Evolutionary conservation across 2,113 vertebrate species (phyloP).

Genomic region (Pogona vitticeps): DNA sequence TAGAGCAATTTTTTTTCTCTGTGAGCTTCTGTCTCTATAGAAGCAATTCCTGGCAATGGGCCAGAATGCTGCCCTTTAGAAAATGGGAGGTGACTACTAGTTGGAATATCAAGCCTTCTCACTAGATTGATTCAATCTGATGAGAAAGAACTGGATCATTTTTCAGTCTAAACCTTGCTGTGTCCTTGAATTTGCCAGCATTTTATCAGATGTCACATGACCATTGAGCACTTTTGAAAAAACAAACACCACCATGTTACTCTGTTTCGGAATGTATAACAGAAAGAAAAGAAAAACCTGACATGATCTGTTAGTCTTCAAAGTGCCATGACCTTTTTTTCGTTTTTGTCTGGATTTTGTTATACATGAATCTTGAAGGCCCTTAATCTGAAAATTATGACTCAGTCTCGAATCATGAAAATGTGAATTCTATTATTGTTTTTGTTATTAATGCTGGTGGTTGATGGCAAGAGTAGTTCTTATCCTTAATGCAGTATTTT

Average conservation of each 20-base stretch:
- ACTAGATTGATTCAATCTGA: conserved; percentile 6
- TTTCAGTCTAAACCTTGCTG: background rate
- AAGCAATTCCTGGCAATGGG: background rate
- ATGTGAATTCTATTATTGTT: background rate
- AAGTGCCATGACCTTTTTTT: too few relatives aligned
- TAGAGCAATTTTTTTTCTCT: conserved; percentile 1
- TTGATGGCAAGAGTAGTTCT: too few relatives aligned
- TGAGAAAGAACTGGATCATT: background rate
- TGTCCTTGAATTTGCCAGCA: background rate
- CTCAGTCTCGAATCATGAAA: background rate
- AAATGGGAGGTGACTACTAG: conserved; percentile 9
- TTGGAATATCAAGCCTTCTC: background rate
- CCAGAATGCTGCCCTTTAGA: conserved; percentile 23
- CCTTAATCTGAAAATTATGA: background rate
- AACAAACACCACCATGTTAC: too few relatives aligned
- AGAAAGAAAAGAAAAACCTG: too few relatives aligned
- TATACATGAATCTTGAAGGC: too few relatives aligned
- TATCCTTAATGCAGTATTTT: background rate
- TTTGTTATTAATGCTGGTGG: background rate
- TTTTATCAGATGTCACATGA: background rate
- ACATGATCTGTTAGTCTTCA: too few relatives aligned
- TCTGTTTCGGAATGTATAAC: too few relatives aligned
- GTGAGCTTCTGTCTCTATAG: background rate
- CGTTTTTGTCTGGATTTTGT: too few relatives aligned
- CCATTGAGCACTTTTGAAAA: background rate